Evolutionary conservation across 2,113 vertebrate genomes (phyloP).

Genomic region (Corynorhinus townsendii): DNA sequence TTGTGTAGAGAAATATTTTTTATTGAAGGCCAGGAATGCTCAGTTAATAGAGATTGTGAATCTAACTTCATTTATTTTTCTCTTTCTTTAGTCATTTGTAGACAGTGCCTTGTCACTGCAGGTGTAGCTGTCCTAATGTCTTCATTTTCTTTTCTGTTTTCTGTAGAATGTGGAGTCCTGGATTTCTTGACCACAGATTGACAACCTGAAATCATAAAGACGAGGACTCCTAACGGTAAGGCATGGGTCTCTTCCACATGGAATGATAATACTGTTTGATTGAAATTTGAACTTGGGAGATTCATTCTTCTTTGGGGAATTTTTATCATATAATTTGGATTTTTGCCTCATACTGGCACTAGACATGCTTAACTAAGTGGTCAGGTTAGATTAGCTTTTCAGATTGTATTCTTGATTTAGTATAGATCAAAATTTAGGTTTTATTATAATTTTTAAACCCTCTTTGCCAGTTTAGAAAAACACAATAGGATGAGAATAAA

Average conservation of each 20-base stretch:
- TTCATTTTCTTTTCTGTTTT: neutral
- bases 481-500: neutral
- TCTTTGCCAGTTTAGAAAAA: neutral
- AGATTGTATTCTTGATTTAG: neutral
- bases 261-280: neutral
- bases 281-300: neutral
- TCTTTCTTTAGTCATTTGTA: neutral
- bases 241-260: neutral
- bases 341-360: neutral
- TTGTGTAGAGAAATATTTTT: neutral
- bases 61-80: neutral
- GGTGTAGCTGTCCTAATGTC: neutral
- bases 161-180: neutral
- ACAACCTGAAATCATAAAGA: neutral
- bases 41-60: neutral
- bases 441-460: neutral
- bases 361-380: neutral
- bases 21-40: neutral
- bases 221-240: neutral
- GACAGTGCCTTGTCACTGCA: neutral
- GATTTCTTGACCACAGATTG: neutral
- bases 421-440: neutral
- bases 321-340: neutral
- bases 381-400: neutral
- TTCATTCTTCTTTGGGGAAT: neutral